These are phyloP conservation scores for Sweltsa coloradensis DNA, from an alignment of 1,140 invertebrate genomes.

Conservation along the genomic window DNA sequence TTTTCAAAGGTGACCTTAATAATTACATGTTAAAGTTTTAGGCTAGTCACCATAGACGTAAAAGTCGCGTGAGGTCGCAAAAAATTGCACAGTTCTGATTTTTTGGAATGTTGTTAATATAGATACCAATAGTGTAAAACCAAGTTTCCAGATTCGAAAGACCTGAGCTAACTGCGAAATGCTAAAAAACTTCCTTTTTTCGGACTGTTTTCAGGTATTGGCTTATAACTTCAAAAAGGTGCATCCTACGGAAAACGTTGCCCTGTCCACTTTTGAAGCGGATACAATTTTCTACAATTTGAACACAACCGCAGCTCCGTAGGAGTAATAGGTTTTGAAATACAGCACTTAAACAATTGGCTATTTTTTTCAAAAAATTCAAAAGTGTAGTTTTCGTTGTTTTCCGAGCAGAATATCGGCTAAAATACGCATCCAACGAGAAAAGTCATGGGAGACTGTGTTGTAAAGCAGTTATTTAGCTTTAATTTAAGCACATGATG, in stretches of 20 bases:
- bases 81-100: too few species aligned
- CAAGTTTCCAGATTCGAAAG: too few species aligned
- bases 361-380: neutral
- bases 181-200: neutral
- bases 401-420: conserved; percentile 5
- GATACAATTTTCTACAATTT: neutral
- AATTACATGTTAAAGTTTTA: too few species aligned
- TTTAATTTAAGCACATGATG: conserved; percentile 6
- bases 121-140: too few species aligned
- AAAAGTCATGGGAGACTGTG: conserved; percentile 1
- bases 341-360: neutral
- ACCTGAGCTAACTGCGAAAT: too few species aligned
- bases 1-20: too few species aligned
- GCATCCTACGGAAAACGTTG: neutral
- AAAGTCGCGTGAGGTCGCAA: too few species aligned
- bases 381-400: conserved; percentile 1
- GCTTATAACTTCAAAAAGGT: neutral
- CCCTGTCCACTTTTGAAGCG: neutral
- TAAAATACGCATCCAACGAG: conserved; percentile 5
- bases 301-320: conserved; percentile 6
- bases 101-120: too few species aligned
- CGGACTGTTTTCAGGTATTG: neutral
- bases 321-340: neutral
- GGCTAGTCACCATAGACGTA: too few species aligned
- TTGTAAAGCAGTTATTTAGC: conserved; percentile 9